phyloP scores from a whole-genome alignment of 2,113 vertebrate species.

The Takifugu flavidus region DNA sequence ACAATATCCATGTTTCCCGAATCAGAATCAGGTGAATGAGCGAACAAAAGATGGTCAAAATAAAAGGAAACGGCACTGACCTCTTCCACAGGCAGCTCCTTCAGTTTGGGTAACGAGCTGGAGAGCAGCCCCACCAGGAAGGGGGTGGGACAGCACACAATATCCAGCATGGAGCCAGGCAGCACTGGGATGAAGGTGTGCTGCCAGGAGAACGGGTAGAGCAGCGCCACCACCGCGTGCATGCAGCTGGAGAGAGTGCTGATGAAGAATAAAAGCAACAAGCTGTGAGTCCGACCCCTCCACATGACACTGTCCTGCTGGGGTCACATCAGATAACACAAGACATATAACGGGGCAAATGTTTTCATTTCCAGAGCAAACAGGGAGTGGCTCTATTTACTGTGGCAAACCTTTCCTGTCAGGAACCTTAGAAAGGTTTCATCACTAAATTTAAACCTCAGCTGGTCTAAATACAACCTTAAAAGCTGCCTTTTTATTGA shows the following conservation, averaged over 20 bases:
- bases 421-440: constrained; percentile 9
- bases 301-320: constrained; percentile 15
- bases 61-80: constrained; percentile 66
- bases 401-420: constrained; percentile 9
- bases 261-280: constrained; percentile 28
- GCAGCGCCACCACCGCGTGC: constrained; percentile 93
- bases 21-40: not conserved
- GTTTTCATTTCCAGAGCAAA: constrained; percentile 34
- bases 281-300: constrained; percentile 29
- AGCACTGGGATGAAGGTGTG: constrained; percentile 99
- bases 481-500: constrained; percentile 3
- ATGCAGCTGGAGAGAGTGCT: constrained; percentile 97
- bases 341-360: constrained; percentile 46
- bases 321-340: constrained; percentile 28
- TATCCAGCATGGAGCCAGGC: constrained; percentile 96
- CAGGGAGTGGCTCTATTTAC: constrained; percentile 15
- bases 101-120: constrained; percentile 93
- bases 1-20: not conserved
- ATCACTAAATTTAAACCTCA: not conserved
- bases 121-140: constrained; percentile 96
- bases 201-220: constrained; percentile 99
- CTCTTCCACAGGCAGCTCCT: constrained; percentile 96
- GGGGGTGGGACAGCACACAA: constrained; percentile 96
- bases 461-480: constrained; percentile 7
- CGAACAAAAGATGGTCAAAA: not conserved